Evolutionary conservation across 2,113 vertebrate genomes (phyloP).

Genomic region (Anoura caudifer): DNA sequence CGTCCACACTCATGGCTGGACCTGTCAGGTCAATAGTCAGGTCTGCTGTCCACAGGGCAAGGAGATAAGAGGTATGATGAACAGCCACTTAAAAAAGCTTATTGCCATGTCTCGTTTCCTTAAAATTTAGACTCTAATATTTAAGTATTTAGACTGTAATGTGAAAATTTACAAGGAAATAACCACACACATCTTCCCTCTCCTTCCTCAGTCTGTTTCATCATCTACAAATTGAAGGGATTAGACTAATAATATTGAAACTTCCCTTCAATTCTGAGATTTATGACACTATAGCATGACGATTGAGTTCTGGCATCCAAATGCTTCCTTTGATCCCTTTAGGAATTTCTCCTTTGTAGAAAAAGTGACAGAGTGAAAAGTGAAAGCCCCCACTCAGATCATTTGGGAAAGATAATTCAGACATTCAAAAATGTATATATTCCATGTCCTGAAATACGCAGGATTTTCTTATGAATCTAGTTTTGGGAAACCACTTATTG

Average conservation of each 20-base stretch:
- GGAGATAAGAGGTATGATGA: rapidly evolving
- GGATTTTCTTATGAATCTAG: no score
- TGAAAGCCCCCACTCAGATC: background rate
- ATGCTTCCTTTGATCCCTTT: background rate
- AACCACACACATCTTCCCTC: rapidly evolving
- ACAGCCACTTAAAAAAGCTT: rapidly evolving
- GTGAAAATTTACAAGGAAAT: background rate
- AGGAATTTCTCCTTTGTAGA: background rate
- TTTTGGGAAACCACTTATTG: background rate
- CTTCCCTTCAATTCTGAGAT: background rate
- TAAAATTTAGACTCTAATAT: background rate
- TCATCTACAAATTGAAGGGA: background rate
- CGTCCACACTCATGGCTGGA: background rate
- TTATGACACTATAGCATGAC: background rate
- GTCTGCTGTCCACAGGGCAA: background rate
- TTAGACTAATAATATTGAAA: background rate
- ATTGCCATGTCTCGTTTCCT: rapidly evolving
- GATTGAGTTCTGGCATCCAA: background rate
- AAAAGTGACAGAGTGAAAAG: background rate
- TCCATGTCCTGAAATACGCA: background rate
- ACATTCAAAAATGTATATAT: background rate
- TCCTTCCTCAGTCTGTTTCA: background rate
- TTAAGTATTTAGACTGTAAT: no score
- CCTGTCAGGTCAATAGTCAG: background rate
- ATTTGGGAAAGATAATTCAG: background rate